phyloP scores from a whole-genome alignment of 1,140 invertebrate genomes.

The Calliopsis andreniformis region DNA sequence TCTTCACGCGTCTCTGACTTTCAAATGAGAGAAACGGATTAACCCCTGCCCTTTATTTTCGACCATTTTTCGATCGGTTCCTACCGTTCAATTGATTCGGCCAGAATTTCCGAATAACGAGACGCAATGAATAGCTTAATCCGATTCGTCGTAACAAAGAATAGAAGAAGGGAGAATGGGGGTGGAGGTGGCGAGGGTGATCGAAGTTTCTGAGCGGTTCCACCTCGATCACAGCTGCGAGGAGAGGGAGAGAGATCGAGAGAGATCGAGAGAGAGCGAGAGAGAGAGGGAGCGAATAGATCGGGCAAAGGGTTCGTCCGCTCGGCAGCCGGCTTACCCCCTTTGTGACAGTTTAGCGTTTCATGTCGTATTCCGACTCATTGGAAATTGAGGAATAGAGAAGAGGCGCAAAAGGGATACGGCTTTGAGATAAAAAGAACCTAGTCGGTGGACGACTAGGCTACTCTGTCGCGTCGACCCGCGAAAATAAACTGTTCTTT shows the following conservation, averaged over 20 bases:
- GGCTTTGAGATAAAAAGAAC: slow-evolving; percentile 80
- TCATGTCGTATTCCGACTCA: slow-evolving; percentile 82
- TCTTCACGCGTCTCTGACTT: slow-evolving; percentile 37
- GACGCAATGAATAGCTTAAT: too few species aligned
- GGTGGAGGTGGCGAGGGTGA: neutral
- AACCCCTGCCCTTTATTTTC: too few species aligned
- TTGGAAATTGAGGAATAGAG: slow-evolving; percentile 81
- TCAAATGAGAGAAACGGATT: too few species aligned
- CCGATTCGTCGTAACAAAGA: slow-evolving; percentile 56
- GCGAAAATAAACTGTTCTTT: slow-evolving; percentile 63
- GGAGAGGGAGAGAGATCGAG: slow-evolving; percentile 13
- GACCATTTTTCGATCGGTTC: too few species aligned
- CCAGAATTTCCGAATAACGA: too few species aligned
- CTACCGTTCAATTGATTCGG: too few species aligned
- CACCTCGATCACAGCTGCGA: slow-evolving; percentile 12
- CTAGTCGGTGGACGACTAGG: slow-evolving; percentile 52
- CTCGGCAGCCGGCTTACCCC: slow-evolving; percentile 64
- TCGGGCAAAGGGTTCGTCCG: slow-evolving; percentile 59
- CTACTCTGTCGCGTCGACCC: slow-evolving; percentile 41
- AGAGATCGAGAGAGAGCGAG: too few species aligned
- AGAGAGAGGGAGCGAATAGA: too few species aligned
- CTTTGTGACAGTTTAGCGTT: slow-evolving; percentile 81
- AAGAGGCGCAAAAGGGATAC: slow-evolving; percentile 74
- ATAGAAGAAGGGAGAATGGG: slow-evolving; percentile 42
- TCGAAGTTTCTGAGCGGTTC: slow-evolving; percentile 46